Percentiles rank a stretch among this genome's conserved stretches.
Evolutionary conservation across 1,140 invertebrate genomes (phyloP).

Genomic region (Ceratosolen fusciceps): DNA sequence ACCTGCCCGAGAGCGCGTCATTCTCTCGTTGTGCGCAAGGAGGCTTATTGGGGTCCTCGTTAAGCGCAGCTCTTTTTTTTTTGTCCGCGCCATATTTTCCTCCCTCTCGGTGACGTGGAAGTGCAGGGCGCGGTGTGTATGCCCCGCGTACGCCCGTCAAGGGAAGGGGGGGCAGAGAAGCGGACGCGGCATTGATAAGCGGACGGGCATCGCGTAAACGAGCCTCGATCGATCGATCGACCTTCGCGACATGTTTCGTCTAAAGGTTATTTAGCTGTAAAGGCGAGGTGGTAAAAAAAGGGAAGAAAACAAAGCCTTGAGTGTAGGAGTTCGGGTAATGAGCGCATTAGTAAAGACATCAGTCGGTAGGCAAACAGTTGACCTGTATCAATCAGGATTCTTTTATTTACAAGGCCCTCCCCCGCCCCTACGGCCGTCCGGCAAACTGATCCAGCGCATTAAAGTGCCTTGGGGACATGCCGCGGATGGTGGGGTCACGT

Average conservation of each 20-base stretch:
- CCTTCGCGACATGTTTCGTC: background rate
- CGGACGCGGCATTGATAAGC: too few relatives aligned
- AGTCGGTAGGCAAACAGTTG: constrained; percentile 3
- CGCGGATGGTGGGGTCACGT: background rate
- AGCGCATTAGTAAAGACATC: background rate
- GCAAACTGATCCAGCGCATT: constrained; percentile 28
- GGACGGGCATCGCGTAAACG: too few relatives aligned
- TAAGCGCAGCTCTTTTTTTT: background rate
- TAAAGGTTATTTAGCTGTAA: too few relatives aligned
- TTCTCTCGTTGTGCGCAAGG: background rate
- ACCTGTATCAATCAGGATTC: constrained; percentile 42
- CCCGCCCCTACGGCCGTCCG: too few relatives aligned
- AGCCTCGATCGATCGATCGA: too few relatives aligned
- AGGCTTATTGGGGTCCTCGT: too few relatives aligned
- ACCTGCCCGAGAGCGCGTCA: background rate
- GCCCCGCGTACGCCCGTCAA: too few relatives aligned
- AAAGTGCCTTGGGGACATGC: constrained; percentile 1
- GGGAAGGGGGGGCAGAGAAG: too few relatives aligned
- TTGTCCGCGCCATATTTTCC: background rate
- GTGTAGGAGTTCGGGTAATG: background rate
- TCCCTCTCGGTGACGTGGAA: too few relatives aligned
- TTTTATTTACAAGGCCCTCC: constrained; percentile 38
- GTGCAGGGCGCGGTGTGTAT: too few relatives aligned
- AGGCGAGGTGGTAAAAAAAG: background rate
- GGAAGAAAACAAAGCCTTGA: background rate